Conservation (phyloP, 2,888 invertebrate genomes). For the Cephus runcator region DNA sequence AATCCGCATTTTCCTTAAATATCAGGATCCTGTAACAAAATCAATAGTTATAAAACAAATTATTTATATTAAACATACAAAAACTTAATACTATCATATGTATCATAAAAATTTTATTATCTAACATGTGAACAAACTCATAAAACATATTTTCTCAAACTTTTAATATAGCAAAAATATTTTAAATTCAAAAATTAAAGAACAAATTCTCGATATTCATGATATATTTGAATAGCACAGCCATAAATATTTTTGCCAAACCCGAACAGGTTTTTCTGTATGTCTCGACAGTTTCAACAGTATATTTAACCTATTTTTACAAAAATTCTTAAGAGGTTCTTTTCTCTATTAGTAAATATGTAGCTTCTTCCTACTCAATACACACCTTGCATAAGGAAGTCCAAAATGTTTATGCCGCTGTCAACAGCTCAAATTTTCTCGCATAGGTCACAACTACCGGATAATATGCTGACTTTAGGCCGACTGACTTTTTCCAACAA, state of each 20-base stretch:
- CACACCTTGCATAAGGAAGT: background rate
- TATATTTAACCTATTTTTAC: background rate
- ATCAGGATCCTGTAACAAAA: background rate
- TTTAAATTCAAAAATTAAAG: too few relatives aligned
- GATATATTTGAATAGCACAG: background rate
- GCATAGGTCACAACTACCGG: background rate
- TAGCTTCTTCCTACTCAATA: background rate
- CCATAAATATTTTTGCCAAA: background rate
- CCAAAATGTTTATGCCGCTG: background rate
- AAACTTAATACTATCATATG: background rate
- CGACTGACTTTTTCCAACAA: background rate
- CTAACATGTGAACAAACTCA: too few relatives aligned
- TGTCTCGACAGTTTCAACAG: background rate
- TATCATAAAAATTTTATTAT: background rate
- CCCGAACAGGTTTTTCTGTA: background rate
- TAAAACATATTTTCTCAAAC: background rate
- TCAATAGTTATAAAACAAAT: background rate
- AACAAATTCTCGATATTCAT: background rate
- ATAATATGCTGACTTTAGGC: background rate
- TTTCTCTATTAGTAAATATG: background rate
- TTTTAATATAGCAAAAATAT: background rate
- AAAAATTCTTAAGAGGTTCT: background rate
- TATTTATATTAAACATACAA: background rate
- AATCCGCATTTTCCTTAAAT: conserved; percentile 55
- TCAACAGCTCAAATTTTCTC: background rate